Conservation (phyloP, 2,888 invertebrate species). For the Parasteatoda lunata region DNA sequence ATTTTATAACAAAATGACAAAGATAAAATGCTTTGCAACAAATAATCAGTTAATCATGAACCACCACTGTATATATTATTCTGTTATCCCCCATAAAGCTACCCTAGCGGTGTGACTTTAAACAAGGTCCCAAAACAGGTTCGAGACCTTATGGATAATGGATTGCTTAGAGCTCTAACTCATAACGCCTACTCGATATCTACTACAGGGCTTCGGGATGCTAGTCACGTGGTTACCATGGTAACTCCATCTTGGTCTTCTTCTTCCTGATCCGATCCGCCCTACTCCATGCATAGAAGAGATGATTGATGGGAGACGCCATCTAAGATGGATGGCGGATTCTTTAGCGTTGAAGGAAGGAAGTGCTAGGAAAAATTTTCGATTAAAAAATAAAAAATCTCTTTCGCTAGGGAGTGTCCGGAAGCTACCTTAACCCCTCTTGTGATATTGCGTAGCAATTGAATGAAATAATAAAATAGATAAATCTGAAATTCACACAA, state of each 20-base stretch:
- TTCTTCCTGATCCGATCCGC: constrained; percentile 15
- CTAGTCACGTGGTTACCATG: constrained; percentile 58
- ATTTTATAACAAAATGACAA: too few relatives aligned
- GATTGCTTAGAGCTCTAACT: constrained; percentile 18
- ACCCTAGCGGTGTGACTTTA: not conserved
- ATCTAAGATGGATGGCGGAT: constrained; percentile 36
- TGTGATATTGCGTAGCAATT: too few relatives aligned
- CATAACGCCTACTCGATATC: constrained; percentile 27
- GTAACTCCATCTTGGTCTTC: constrained; percentile 44
- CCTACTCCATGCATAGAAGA: constrained; percentile 30
- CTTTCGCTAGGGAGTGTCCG: too few relatives aligned
- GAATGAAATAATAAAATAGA: too few relatives aligned
- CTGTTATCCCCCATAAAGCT: not conserved
- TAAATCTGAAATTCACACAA: too few relatives aligned
- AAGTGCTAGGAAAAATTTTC: constrained; percentile 1
- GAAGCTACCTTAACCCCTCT: too few relatives aligned
- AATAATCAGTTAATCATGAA: too few relatives aligned
- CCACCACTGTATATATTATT: too few relatives aligned
- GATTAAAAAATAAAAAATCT: too few relatives aligned
- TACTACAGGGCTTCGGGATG: constrained; percentile 11
- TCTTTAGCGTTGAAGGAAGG: constrained; percentile 32
- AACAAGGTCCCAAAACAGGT: constrained; percentile 1
- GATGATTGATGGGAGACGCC: constrained; percentile 42
- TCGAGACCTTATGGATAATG: constrained; percentile 39
- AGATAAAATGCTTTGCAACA: too few relatives aligned